These are phyloP conservation scores for Sphaeramia orbicularis DNA, from an alignment of 2,797 vertebrate species.

Conservation along the genomic window DNA sequence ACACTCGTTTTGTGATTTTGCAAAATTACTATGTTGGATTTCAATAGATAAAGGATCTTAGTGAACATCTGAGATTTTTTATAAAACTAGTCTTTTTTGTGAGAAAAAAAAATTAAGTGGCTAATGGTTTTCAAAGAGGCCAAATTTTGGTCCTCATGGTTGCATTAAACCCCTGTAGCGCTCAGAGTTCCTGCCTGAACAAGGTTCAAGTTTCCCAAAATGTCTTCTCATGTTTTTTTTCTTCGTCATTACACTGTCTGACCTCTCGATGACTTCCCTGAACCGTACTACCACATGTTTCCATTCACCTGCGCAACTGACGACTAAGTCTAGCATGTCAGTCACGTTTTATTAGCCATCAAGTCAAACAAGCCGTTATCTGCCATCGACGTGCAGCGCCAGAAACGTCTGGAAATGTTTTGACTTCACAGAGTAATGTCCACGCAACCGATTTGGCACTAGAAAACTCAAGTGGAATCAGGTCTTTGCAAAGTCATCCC, in stretches of 20 bases:
- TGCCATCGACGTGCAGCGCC: slow-evolving; percentile 31
- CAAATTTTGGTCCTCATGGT: background rate
- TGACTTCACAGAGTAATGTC: slow-evolving; percentile 37
- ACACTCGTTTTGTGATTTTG: too few relatives aligned
- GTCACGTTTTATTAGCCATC: slow-evolving; percentile 61
- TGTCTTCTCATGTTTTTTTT: slow-evolving; percentile 34
- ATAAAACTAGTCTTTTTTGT: too few relatives aligned
- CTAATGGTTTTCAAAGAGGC: background rate
- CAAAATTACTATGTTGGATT: too few relatives aligned
- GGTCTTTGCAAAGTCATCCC: slow-evolving; percentile 66
- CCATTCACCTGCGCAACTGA: slow-evolving; percentile 56
- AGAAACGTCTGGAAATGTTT: slow-evolving; percentile 62
- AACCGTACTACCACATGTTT: slow-evolving; percentile 46
- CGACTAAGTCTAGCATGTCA: slow-evolving; percentile 34
- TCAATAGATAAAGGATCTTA: too few relatives aligned
- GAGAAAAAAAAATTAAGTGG: too few relatives aligned
- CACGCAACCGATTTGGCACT: slow-evolving; percentile 13
- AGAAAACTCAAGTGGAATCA: slow-evolving; percentile 46
- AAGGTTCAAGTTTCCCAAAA: slow-evolving; percentile 36
- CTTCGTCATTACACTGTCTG: slow-evolving; percentile 44
- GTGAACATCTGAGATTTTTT: too few relatives aligned
- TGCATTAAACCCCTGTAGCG: background rate
- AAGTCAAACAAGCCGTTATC: slow-evolving; percentile 60
- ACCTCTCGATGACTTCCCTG: slow-evolving; percentile 62
- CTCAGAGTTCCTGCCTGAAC: slow-evolving; percentile 26